phyloP scores from a whole-genome alignment of 2,113 vertebrate species.

The Nerophis ophidion region DNA sequence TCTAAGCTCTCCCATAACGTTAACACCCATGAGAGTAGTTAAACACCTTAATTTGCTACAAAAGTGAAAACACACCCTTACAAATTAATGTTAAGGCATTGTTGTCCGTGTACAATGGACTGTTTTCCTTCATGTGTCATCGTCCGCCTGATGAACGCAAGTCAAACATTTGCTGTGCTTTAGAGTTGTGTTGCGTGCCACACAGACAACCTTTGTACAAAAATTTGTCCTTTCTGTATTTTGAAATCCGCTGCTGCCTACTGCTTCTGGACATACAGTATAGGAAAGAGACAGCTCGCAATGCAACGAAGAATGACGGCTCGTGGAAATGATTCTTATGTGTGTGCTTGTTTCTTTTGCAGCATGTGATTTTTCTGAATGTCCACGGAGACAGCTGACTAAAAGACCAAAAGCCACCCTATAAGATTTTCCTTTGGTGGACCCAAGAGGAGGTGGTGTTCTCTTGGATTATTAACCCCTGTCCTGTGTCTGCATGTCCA shows the following conservation, averaged over 20 bases:
- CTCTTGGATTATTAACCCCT: constrained; percentile 39
- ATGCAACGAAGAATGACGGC: background rate
- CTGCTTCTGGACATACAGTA: background rate
- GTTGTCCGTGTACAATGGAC: background rate
- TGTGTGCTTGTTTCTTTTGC: constrained; percentile 23
- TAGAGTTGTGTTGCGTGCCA: background rate
- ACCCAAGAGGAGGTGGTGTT: constrained; percentile 34
- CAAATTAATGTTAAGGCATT: too few relatives aligned
- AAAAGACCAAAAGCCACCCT: constrained; percentile 29
- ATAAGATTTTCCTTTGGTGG: constrained; percentile 34
- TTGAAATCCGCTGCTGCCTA: background rate
- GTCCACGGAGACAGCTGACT: constrained; percentile 48
- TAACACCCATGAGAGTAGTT: too few relatives aligned
- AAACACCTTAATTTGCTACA: too few relatives aligned
- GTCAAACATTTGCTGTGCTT: background rate
- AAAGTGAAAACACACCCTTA: too few relatives aligned
- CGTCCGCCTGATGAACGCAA: background rate
- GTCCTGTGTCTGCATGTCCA: constrained; percentile 33
- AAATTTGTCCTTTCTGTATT: background rate
- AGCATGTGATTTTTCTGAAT: constrained; percentile 67
- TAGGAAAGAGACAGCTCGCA: too few relatives aligned
- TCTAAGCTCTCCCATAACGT: too few relatives aligned
- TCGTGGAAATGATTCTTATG: background rate
- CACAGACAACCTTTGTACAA: constrained; percentile 8
- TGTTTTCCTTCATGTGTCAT: constrained; percentile 3